Conservation (phyloP, 2,113 vertebrate genomes). For the Noctilio leporinus region DNA sequence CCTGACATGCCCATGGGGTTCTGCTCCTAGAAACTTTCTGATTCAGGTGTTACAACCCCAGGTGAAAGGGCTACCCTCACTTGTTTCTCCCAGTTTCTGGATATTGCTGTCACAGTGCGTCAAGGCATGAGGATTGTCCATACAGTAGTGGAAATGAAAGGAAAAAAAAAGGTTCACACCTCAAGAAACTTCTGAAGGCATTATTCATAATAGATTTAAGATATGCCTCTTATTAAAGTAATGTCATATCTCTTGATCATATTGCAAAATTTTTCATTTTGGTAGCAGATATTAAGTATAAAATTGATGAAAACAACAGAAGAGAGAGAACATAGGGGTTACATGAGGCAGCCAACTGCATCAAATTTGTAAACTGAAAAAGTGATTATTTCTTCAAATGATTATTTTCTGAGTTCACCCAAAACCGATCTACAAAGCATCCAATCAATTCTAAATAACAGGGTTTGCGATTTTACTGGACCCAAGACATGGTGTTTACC, state of each 20-base stretch:
- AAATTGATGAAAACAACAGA: neutral
- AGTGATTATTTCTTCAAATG: neutral
- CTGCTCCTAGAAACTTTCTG: neutral
- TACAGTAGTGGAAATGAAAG: neutral
- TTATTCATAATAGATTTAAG: neutral
- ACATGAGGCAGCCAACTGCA: neutral
- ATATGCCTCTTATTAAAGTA: neutral
- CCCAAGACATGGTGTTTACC: neutral
- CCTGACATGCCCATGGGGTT: neutral
- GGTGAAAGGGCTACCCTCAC: neutral
- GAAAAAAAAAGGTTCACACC: neutral
- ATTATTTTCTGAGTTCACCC: neutral
- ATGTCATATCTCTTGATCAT: neutral
- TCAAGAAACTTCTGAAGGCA: neutral
- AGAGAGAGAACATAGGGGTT: neutral
- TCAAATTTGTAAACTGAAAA: slow-evolving; percentile 41
- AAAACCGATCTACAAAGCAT: neutral
- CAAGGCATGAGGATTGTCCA: neutral
- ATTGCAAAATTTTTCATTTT: slow-evolving; percentile 21
- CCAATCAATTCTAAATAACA: slow-evolving; percentile 38
- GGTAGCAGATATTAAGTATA: slow-evolving; percentile 21
- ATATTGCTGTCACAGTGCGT: too few species aligned
- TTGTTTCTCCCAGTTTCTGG: neutral
- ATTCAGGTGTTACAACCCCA: neutral
- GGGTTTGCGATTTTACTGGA: neutral